These are phyloP conservation scores for Drosophila subsilvestris DNA, from an alignment of 2,888 invertebrate genomes.

Conservation along the genomic window DNA sequence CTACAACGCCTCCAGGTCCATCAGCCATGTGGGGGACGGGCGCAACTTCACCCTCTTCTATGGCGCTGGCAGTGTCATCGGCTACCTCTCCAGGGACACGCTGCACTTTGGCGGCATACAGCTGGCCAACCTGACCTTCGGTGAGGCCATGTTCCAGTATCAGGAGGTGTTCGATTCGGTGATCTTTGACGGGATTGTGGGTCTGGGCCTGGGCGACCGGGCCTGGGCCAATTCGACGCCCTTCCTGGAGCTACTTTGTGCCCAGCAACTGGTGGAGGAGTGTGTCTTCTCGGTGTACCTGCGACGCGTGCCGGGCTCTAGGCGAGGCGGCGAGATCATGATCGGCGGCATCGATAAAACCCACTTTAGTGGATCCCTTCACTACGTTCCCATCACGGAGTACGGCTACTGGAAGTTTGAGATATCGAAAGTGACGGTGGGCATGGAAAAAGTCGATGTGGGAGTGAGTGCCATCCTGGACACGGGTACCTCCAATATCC, in stretches of 20 bases:
- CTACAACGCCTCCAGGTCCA: conserved; percentile 93
- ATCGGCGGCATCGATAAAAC: conserved; percentile 53
- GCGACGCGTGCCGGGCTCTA: background rate
- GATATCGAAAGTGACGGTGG: conserved; percentile 40
- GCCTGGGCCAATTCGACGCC: conserved; percentile 49
- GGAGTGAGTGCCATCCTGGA: conserved; percentile 50
- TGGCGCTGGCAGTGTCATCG: conserved; percentile 96
- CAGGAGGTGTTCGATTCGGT: conserved; percentile 40
- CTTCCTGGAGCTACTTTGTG: conserved; percentile 50
- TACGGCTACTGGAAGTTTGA: conserved; percentile 50
- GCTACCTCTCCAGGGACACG: conserved; percentile 95
- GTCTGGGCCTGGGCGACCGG: conserved; percentile 41
- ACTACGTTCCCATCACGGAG: conserved; percentile 47
- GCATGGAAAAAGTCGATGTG: background rate
- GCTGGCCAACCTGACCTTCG: conserved; percentile 49
- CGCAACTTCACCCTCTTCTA: conserved; percentile 95
- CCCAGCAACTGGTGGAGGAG: conserved; percentile 10
- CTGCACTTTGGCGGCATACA: conserved; percentile 31
- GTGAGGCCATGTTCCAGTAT: conserved; percentile 46
- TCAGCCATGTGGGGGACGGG: conserved; percentile 93
- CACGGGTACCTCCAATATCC: conserved; percentile 59
- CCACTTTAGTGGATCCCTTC: conserved; percentile 41
- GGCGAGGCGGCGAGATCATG: conserved; percentile 54
- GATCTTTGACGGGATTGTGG: conserved; percentile 62
- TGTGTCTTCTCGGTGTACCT: conserved; percentile 64